phyloP scores from a whole-genome alignment of 1,140 invertebrate genomes.

The Centruroides sculpturatus region DNA sequence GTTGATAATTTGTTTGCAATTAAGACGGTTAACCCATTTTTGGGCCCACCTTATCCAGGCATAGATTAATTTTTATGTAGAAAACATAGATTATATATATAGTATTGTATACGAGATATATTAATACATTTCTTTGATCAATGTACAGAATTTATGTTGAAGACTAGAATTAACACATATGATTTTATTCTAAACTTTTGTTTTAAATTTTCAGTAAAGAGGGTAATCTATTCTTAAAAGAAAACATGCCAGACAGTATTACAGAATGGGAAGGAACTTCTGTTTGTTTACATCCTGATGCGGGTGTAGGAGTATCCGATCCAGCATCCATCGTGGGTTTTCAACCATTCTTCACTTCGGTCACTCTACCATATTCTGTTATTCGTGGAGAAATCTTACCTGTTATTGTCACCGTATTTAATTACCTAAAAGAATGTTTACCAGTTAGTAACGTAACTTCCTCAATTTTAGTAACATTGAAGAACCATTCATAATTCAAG shows the following conservation, averaged over 20 bases:
- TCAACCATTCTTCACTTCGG: slow-evolving; percentile 54
- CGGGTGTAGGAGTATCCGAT: slow-evolving; percentile 46
- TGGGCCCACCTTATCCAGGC: too few species aligned
- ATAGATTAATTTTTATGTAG: too few species aligned
- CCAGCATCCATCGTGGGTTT: slow-evolving; percentile 43
- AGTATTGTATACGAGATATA: too few species aligned
- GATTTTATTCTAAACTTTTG: too few species aligned
- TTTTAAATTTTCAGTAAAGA: slow-evolving; percentile 28
- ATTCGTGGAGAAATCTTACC: slow-evolving; percentile 50
- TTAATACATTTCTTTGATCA: too few species aligned
- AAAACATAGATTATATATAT: too few species aligned
- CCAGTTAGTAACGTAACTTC: slow-evolving; percentile 33
- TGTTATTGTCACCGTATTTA: slow-evolving; percentile 52
- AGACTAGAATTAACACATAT: too few species aligned
- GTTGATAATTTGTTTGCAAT: too few species aligned
- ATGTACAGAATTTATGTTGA: too few species aligned
- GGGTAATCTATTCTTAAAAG: slow-evolving; percentile 35
- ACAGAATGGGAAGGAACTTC: slow-evolving; percentile 55
- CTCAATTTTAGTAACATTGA: too few species aligned
- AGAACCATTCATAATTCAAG: too few species aligned
- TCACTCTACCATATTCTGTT: slow-evolving; percentile 51
- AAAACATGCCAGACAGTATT: slow-evolving; percentile 51
- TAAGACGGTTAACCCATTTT: too few species aligned
- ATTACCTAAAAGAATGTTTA: slow-evolving; percentile 47
- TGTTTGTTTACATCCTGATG: slow-evolving; percentile 44